Conservation (phyloP, 2,797 vertebrate genomes). For the Monodelphis domestica region DNA sequence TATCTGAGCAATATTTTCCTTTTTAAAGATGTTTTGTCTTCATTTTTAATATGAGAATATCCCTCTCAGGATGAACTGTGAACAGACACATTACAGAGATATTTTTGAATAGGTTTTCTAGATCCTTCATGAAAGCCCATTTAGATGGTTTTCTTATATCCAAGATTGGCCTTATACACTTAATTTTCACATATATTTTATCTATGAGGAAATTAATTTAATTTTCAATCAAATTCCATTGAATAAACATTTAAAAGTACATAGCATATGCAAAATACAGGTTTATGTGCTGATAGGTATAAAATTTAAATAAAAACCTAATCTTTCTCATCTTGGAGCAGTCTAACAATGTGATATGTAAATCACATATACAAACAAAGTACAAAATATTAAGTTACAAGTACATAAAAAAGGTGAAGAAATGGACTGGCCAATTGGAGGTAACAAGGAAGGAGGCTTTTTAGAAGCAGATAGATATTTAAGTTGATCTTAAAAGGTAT, state of each 20-base stretch:
- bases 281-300: neutral
- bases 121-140: neutral
- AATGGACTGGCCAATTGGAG: too few species aligned
- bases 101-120: neutral
- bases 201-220: neutral
- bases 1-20: neutral
- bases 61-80: neutral
- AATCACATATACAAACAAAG: neutral
- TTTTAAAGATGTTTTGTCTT: neutral
- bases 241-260: neutral
- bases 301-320: neutral
- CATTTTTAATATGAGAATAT: neutral
- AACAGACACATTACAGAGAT: neutral
- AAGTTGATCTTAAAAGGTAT: neutral
- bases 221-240: neutral
- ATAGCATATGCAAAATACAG: neutral
- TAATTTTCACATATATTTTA: neutral
- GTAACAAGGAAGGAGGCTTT: too few species aligned
- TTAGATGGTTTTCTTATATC: neutral
- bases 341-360: neutral
- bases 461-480: neutral
- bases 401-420: neutral
- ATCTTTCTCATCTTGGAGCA: neutral
- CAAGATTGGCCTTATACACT: too few species aligned
- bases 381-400: neutral